phyloP scores from a whole-genome alignment of 2,888 invertebrate species.

The Plagodis dolabraria region DNA sequence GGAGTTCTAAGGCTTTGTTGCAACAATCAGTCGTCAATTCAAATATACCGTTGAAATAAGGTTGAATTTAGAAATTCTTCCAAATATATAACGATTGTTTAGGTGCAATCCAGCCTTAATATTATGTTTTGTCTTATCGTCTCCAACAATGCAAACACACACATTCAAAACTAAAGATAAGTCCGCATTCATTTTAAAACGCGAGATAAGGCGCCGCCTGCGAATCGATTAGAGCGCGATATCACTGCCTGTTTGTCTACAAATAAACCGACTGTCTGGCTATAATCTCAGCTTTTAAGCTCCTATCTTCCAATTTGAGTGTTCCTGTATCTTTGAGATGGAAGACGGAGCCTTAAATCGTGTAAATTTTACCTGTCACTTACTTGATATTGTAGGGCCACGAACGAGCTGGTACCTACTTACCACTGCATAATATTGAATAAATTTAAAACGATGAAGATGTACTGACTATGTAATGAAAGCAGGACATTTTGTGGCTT shows the following conservation, averaged over 20 bases:
- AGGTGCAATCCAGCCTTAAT: not conserved
- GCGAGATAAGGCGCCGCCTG: conserved; percentile 57
- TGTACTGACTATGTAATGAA: too few relatives aligned
- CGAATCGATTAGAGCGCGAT: conserved; percentile 65
- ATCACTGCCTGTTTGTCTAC: conserved; percentile 53
- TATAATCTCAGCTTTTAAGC: conserved; percentile 38
- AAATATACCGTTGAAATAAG: too few relatives aligned
- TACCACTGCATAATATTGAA: not conserved
- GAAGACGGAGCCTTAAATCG: conserved; percentile 5
- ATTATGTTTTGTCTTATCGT: conserved; percentile 25
- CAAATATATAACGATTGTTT: not conserved
- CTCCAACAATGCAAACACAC: conserved; percentile 44
- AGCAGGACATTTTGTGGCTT: too few relatives aligned
- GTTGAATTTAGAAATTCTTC: not conserved
- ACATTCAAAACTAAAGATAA: conserved; percentile 57
- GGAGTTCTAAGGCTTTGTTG: too few relatives aligned
- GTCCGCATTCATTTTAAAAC: conserved; percentile 66
- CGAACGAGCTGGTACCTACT: not conserved
- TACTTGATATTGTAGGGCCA: not conserved
- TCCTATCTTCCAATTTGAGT: conserved; percentile 27
- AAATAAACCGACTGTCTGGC: conserved; percentile 39
- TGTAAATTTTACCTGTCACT: conserved; percentile 6
- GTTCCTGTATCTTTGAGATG: conserved; percentile 11
- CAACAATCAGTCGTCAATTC: too few relatives aligned
- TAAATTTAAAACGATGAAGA: too few relatives aligned